phyloP scores from a whole-genome alignment of 2,113 vertebrate genomes.

The Melanocharis versteri region DNA sequence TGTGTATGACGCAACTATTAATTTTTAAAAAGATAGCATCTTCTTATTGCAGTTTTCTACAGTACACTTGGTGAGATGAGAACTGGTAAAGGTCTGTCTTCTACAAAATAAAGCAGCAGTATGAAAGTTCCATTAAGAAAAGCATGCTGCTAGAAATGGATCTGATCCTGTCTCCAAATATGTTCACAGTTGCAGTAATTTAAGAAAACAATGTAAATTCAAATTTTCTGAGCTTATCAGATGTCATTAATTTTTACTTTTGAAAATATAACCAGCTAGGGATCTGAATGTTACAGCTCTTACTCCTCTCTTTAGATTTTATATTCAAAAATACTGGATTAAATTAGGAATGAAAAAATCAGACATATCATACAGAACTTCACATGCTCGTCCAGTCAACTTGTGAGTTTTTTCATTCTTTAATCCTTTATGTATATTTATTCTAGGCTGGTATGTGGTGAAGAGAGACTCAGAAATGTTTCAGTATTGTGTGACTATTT shows the following conservation, averaged over 20 bases:
- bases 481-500: background rate
- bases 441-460: constrained; percentile 6
- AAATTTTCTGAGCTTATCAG: background rate
- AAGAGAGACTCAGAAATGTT: background rate
- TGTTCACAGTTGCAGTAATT: background rate
- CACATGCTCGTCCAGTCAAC: background rate
- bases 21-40: background rate
- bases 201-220: background rate
- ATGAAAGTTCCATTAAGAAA: background rate
- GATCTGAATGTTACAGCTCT: background rate
- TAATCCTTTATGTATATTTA: background rate
- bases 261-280: background rate
- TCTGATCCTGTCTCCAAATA: background rate
- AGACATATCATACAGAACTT: background rate
- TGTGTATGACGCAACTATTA: background rate
- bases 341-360: background rate
- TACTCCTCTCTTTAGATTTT: background rate
- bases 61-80: background rate
- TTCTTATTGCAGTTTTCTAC: background rate
- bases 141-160: background rate
- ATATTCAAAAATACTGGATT: background rate
- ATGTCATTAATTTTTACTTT: background rate
- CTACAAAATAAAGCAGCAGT: background rate
- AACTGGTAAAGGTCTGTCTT: background rate
- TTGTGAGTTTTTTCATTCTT: background rate